Evolutionary conservation across 2,113 vertebrate species (phyloP).

Genomic region (Sceloporus tristichus): DNA sequence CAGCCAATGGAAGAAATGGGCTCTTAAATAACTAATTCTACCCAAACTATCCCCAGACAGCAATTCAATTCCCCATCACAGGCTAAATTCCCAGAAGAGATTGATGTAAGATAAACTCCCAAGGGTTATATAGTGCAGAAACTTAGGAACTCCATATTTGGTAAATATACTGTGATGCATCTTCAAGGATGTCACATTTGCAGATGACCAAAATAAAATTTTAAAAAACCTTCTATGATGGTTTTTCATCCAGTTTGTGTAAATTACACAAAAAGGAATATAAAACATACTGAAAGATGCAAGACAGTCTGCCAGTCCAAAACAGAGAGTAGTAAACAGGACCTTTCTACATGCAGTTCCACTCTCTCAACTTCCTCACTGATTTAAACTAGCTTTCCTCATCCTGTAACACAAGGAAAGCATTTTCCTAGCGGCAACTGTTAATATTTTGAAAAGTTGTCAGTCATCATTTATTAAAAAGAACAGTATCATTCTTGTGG

Average conservation of each 20-base stretch:
- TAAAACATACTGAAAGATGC: background rate
- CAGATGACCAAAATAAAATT: background rate
- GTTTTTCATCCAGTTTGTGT: background rate
- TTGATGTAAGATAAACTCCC: no score
- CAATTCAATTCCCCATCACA: no score
- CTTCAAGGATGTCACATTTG: background rate
- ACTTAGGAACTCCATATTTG: background rate
- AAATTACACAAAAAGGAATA: background rate
- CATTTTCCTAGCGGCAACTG: conserved; percentile 50
- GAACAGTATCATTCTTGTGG: no score
- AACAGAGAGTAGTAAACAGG: background rate
- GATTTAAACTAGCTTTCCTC: no score
- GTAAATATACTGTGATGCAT: background rate
- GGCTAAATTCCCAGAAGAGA: no score
- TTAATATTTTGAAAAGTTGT: conserved; percentile 52
- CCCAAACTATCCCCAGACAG: no score
- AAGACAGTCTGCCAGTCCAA: background rate
- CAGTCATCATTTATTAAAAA: conserved; percentile 32
- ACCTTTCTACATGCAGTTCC: conserved; percentile 23
- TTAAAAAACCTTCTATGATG: background rate
- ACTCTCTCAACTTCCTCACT: conserved; percentile 60
- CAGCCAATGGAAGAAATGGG: no score
- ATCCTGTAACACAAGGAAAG: conserved; percentile 20
- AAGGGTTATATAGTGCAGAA: no score
- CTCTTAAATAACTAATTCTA: no score